These are phyloP conservation scores for Apaloderma vittatum DNA, from an alignment of 2,113 vertebrate genomes.

Conservation along the genomic window DNA sequence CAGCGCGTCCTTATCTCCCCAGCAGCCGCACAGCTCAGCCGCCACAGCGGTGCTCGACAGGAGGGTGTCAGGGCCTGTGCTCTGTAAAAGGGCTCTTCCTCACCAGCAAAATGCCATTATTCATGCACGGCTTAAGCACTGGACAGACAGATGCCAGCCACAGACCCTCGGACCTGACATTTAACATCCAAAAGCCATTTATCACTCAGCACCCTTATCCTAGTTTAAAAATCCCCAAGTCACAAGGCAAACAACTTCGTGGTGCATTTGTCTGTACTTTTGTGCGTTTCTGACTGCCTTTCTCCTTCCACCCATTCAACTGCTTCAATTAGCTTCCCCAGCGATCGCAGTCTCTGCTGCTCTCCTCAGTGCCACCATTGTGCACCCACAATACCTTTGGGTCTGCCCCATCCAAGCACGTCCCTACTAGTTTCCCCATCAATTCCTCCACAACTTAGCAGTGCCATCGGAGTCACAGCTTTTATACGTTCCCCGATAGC, in stretches of 20 bases:
- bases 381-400: conserved; percentile 63
- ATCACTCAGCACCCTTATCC: conserved; percentile 57
- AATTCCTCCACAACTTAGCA: conserved; percentile 28
- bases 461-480: conserved; percentile 61
- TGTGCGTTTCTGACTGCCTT: conserved; percentile 44
- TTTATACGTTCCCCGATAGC: not conserved
- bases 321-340: conserved; percentile 64
- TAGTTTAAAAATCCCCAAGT: conserved; percentile 40
- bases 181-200: conserved; percentile 60
- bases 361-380: conserved; percentile 69
- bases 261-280: conserved; percentile 61
- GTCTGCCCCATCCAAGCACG: conserved; percentile 60
- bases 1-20: not conserved
- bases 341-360: conserved; percentile 4
- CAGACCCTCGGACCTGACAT: conserved; percentile 12
- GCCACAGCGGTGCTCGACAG: not conserved
- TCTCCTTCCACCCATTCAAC: conserved; percentile 66
- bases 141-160: not conserved
- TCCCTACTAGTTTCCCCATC: conserved; percentile 52
- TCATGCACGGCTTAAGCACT: not conserved
- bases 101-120: not conserved
- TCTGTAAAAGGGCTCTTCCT: not conserved
- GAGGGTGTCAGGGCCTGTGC: not conserved
- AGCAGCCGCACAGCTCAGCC: not conserved
- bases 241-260: conserved; percentile 68